Conservation (phyloP, 2,797 vertebrate species). For the Eurystomus glaucurus region DNA sequence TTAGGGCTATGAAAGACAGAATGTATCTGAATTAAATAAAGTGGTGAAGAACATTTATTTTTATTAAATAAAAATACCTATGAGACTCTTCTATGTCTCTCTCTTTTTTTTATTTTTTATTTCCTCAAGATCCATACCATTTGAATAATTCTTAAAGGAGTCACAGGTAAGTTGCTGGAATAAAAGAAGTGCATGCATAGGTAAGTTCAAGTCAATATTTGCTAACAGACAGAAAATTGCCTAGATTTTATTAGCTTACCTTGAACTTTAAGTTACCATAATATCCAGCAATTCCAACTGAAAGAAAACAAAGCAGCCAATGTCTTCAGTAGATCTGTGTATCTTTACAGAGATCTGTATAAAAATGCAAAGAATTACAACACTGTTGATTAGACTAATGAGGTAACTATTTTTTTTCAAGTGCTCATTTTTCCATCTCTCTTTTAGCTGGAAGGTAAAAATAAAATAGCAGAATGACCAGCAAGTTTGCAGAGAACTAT, state of each 20-base stretch:
- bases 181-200: not conserved
- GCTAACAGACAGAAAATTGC: not conserved
- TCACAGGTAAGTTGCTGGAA: not conserved
- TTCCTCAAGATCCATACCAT: not conserved
- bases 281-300: not conserved
- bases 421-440: not conserved
- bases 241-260: not conserved
- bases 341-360: not conserved
- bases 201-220: not conserved
- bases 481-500: fast-evolving
- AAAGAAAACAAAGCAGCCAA: not conserved
- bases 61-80: constrained; percentile 1
- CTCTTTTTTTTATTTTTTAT: not conserved
- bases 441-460: not conserved
- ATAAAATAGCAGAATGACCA: not conserved
- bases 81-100: not conserved
- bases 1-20: constrained; percentile 16
- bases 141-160: not conserved
- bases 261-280: not conserved
- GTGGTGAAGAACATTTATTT: not conserved
- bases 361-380: not conserved
- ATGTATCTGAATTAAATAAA: constrained; percentile 35
- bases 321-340: not conserved
- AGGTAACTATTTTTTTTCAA: not conserved
- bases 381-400: not conserved